Conservation (phyloP, 1,140 invertebrate genomes). For the Dufourea novaeangliae region DNA sequence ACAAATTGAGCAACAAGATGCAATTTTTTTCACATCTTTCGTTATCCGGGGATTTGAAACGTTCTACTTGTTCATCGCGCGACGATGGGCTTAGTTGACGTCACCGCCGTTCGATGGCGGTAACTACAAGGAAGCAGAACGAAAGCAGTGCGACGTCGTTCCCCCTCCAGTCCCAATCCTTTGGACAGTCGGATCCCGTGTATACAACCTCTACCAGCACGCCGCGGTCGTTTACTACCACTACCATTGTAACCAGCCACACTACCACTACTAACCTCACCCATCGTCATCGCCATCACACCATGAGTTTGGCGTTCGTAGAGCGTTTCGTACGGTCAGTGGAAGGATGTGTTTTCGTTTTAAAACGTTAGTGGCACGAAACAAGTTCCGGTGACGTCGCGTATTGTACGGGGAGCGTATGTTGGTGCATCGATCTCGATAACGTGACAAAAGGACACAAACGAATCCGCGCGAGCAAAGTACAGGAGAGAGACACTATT, state of each 20-base stretch:
- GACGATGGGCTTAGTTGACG: constrained; percentile 30
- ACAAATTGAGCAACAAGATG: neutral
- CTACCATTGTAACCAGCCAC: constrained; percentile 13
- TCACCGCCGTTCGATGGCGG: constrained; percentile 41
- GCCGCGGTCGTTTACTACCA: constrained; percentile 34
- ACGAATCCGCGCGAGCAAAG: constrained; percentile 36
- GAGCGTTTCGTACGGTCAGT: constrained; percentile 4
- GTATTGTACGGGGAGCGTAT: constrained; percentile 17
- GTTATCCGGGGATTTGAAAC: neutral
- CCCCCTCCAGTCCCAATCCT: constrained; percentile 3
- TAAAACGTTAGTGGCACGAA: neutral
- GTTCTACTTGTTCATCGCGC: constrained; percentile 3
- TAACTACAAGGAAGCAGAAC: constrained; percentile 32
- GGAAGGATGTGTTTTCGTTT: constrained; percentile 32
- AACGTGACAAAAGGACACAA: constrained; percentile 22
- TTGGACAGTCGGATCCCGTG: constrained; percentile 5
- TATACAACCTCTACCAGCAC: constrained; percentile 36
- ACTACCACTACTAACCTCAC: constrained; percentile 27
- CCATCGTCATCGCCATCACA: constrained; percentile 40
- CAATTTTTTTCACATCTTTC: neutral
- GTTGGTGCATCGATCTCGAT: constrained; percentile 53
- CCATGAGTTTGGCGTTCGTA: constrained; percentile 47
- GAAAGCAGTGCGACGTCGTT: constrained; percentile 33
- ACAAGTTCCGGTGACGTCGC: constrained; percentile 9
- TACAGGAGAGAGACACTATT: constrained; percentile 47